phyloP scores from a whole-genome alignment of 2,888 invertebrate species.

The Litoditis marina region DNA sequence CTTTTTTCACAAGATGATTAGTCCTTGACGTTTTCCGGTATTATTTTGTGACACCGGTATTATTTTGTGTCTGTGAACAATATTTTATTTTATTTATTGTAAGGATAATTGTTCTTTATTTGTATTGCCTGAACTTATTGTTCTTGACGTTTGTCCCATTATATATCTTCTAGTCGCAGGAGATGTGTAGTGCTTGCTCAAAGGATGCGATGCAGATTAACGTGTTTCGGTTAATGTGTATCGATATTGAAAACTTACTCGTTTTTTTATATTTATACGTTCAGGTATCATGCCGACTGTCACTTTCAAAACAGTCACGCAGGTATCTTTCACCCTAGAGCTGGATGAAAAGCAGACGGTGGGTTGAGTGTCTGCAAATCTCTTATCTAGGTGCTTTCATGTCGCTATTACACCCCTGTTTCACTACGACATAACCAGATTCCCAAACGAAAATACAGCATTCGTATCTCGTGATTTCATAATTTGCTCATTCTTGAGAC shows the following conservation, averaged over 20 bases:
- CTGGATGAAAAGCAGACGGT: conserved; percentile 47
- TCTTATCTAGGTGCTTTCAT: background rate
- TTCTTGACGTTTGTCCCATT: too few species aligned
- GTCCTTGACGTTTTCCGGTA: conserved; percentile 4
- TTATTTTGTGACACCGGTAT: too few species aligned
- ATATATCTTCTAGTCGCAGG: too few species aligned
- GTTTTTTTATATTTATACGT: background rate
- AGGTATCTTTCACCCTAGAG: conserved; percentile 48
- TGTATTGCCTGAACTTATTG: too few species aligned
- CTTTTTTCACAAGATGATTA: conserved; percentile 1
- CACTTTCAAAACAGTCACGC: conserved; percentile 57
- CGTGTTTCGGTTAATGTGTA: background rate
- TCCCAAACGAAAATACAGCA: too few species aligned
- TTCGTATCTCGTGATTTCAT: too few species aligned
- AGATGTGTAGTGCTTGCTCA: too few species aligned
- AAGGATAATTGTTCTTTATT: too few species aligned
- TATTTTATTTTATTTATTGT: too few species aligned
- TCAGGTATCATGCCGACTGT: conserved; percentile 22
- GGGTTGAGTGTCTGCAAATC: conserved; percentile 1
- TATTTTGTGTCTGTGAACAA: too few species aligned
- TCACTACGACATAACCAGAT: background rate
- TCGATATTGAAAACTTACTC: background rate
- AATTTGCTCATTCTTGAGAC: too few species aligned
- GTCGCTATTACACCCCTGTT: background rate
- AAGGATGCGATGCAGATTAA: background rate